Conservation (phyloP, 2,113 vertebrate species). For the Rattus rattus region DNA sequence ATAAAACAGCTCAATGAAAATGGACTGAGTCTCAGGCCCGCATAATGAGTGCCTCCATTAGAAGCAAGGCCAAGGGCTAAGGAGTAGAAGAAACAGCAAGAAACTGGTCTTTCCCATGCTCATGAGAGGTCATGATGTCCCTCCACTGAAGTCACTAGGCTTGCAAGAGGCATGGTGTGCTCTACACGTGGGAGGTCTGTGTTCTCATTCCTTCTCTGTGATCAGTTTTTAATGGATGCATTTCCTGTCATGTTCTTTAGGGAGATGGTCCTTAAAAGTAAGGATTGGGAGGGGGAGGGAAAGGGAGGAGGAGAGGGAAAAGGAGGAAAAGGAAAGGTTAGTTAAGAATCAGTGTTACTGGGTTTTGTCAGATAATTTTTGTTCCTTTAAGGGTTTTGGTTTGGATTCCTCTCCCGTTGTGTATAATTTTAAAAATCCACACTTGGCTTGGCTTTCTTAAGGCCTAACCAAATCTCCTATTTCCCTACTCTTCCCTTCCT, state of each 20-base stretch:
- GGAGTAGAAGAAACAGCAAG: not conserved
- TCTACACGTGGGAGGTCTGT: not conserved
- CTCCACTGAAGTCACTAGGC: not conserved
- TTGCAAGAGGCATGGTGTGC: not conserved
- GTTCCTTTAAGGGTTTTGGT: not conserved
- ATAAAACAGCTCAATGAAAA: conserved; percentile 42
- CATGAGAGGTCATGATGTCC: not conserved
- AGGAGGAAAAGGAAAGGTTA: not conserved
- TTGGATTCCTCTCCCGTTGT: not conserved
- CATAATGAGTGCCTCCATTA: not conserved
- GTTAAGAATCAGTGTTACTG: not conserved
- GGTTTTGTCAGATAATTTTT: conserved; percentile 35
- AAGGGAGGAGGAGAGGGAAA: not conserved
- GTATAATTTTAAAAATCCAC: too few relatives aligned
- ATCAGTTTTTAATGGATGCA: not conserved
- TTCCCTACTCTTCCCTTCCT: too few relatives aligned
- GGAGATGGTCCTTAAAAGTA: not conserved
- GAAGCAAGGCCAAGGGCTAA: not conserved
- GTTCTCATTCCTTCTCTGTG: conserved; percentile 55
- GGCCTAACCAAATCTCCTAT: too few relatives aligned
- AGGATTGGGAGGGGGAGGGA: not conserved
- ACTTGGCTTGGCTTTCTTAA: too few relatives aligned
- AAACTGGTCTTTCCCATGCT: conserved; percentile 15
- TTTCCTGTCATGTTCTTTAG: conserved; percentile 10
- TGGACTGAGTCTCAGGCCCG: not conserved